These are phyloP conservation scores for Virgularia gustaviana DNA, from an alignment of 92 coral and sea anemone genomes.

Conservation along the genomic window DNA sequence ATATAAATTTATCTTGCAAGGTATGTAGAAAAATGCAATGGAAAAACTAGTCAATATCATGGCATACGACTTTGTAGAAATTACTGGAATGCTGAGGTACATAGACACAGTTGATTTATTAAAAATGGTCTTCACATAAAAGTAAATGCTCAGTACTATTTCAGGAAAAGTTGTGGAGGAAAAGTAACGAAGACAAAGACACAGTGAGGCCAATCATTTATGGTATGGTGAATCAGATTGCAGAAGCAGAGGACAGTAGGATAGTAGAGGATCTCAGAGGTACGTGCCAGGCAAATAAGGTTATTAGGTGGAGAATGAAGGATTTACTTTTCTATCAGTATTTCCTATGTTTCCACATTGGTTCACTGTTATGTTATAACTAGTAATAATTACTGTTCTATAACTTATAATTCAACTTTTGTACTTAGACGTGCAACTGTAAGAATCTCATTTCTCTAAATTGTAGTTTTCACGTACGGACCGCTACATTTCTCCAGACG, in stretches of 20 bases:
- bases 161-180: conserved; percentile 15
- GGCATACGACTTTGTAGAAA: conserved; percentile 15
- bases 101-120: background rate
- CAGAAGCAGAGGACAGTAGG: conserved; percentile 16
- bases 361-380: background rate
- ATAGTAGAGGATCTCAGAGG: conserved; percentile 33
- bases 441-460: too few species aligned
- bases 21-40: background rate
- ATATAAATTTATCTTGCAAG: background rate
- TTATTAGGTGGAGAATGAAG: background rate
- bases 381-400: background rate
- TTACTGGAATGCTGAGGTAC: conserved; percentile 36
- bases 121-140: background rate
- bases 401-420: background rate
- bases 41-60: background rate
- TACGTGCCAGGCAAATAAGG: background rate
- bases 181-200: background rate
- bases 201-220: conserved; percentile 1
- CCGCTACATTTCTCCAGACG: conserved; percentile 19
- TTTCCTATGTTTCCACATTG: background rate
- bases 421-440: background rate
- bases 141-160: background rate
- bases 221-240: conserved; percentile 16
- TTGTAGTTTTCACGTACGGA: conserved; percentile 13
- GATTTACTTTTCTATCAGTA: background rate